A percentile compares a stretch with the other conserved stretches of the same genome.
These are phyloP conservation scores for Xestia rhomboidea DNA, from an alignment of 2,888 invertebrate species.

Conservation along the genomic window DNA sequence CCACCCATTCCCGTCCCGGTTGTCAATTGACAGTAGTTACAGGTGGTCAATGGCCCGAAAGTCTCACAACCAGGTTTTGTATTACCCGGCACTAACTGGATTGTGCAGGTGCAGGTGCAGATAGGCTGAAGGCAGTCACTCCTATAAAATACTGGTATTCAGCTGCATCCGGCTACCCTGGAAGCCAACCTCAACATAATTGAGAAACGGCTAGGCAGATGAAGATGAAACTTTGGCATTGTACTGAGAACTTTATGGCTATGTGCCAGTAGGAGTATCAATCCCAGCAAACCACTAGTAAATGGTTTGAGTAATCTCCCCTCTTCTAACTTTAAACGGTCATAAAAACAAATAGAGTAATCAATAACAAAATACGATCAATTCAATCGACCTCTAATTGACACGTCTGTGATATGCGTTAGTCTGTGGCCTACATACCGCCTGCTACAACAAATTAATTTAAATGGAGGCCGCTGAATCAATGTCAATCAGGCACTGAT, in stretches of 20 bases:
- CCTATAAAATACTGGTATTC: too few species aligned
- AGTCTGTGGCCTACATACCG: conserved; percentile 63
- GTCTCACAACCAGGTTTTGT: too few species aligned
- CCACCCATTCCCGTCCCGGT: too few species aligned
- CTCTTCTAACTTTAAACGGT: neutral
- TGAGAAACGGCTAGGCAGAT: neutral
- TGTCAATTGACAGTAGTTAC: too few species aligned
- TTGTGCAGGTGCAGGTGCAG: too few species aligned
- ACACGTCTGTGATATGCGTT: conserved; percentile 45
- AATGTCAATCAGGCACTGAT: conserved; percentile 63
- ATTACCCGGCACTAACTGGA: too few species aligned
- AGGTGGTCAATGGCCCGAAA: too few species aligned
- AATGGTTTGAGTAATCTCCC: neutral
- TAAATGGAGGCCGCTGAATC: conserved; percentile 62
- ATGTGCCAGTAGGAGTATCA: neutral
- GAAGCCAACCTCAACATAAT: too few species aligned
- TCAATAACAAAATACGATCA: conserved; percentile 43
- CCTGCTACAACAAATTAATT: conserved; percentile 62
- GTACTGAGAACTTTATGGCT: neutral
- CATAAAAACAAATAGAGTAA: conserved; percentile 37
- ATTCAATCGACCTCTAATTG: conserved; percentile 67
- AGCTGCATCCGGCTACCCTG: too few species aligned
- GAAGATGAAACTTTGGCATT: neutral
- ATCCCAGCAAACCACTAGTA: neutral
- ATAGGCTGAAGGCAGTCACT: too few species aligned